A percentile compares a stretch with the other conserved stretches of the same genome.
These are phyloP conservation scores for Siniperca undulata DNA, from an alignment of 2,797 vertebrate genomes.

Conservation along the genomic window DNA sequence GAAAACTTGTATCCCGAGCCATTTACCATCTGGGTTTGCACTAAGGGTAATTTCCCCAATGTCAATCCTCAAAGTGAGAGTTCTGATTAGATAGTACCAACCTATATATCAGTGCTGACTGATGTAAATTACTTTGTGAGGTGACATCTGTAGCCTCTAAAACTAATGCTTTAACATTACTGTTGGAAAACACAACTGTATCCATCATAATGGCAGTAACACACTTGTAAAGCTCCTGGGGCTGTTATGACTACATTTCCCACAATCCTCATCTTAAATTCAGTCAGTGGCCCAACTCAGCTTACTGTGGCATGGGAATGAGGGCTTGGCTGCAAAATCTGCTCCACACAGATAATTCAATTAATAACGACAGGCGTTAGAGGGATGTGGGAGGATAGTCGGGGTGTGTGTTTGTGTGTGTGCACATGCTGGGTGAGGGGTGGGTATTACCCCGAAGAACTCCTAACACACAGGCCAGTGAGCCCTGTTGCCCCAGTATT, in stretches of 20 bases:
- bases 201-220: background rate
- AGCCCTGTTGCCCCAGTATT: constrained; percentile 78
- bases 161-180: constrained; percentile 9
- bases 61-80: constrained; percentile 20
- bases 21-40: constrained; percentile 32
- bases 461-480: constrained; percentile 34
- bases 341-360: constrained; percentile 56
- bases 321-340: constrained; percentile 41
- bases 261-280: constrained; percentile 36
- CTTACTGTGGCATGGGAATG: constrained; percentile 51
- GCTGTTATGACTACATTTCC: constrained; percentile 39
- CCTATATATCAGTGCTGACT: constrained; percentile 11
- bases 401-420: constrained; percentile 20
- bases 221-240: background rate
- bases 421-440: constrained; percentile 20
- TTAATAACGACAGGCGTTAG: constrained; percentile 53
- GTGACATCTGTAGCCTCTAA: constrained; percentile 12
- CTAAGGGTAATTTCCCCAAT: constrained; percentile 1
- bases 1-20: background rate
- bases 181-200: background rate
- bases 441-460: constrained; percentile 28
- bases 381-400: constrained; percentile 10
- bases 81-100: constrained; percentile 18
- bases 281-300: constrained; percentile 15
- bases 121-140: constrained; percentile 9